Evolutionary conservation across 1,140 invertebrate genomes (phyloP).

Genomic region (Heliconius congener): DNA sequence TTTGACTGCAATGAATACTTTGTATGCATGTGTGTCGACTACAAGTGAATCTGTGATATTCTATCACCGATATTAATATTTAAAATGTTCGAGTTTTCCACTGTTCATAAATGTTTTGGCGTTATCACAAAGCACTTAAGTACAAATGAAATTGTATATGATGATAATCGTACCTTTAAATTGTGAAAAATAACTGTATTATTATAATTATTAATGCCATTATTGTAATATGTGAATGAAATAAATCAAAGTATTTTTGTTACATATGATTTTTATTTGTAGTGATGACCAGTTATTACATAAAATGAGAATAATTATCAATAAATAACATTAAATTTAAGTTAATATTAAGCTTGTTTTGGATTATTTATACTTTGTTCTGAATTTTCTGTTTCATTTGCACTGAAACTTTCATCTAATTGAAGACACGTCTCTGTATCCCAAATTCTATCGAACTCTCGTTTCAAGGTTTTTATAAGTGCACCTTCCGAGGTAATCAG

Average conservation of each 20-base stretch:
- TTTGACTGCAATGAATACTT: constrained; percentile 23
- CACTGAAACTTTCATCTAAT: background rate
- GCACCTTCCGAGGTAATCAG: constrained; percentile 55
- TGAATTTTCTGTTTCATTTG: background rate
- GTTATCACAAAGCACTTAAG: constrained; percentile 62
- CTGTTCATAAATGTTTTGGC: constrained; percentile 39
- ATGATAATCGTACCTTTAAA: constrained; percentile 31
- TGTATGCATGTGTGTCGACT: constrained; percentile 29
- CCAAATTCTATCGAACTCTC: constrained; percentile 71
- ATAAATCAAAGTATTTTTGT: constrained; percentile 43
- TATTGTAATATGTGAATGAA: constrained; percentile 40
- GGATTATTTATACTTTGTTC: constrained; percentile 40
- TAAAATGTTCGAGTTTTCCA: constrained; percentile 37
- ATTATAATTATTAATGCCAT: constrained; percentile 39
- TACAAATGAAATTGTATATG: constrained; percentile 67
- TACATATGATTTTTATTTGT: constrained; percentile 39
- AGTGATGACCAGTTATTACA: constrained; percentile 18
- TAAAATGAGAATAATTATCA: background rate
- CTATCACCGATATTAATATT: constrained; percentile 44
- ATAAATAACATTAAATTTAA: background rate
- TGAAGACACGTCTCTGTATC: constrained; percentile 16
- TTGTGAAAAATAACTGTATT: constrained; percentile 30
- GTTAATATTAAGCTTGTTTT: constrained; percentile 54
- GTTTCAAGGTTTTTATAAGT: constrained; percentile 48
- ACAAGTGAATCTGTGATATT: constrained; percentile 54